phyloP scores from a whole-genome alignment of 2,888 invertebrate species.

The Chydorus sphaericus region DNA sequence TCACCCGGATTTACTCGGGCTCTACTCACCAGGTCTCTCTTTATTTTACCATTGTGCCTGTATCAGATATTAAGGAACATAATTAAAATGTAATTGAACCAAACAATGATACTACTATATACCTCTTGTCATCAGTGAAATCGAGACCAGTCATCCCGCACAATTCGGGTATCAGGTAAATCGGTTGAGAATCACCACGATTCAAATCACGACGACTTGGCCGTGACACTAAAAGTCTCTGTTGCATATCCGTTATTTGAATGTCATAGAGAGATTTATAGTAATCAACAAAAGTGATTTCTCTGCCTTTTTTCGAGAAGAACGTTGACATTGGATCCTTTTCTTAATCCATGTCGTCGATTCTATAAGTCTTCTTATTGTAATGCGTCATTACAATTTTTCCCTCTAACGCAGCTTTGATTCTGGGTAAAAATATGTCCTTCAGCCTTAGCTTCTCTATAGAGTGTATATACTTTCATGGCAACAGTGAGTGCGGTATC shows the following conservation, averaged over 20 bases:
- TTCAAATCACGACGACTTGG: slow-evolving; percentile 46
- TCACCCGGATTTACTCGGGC: too few species aligned
- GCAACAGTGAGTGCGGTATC: too few species aligned
- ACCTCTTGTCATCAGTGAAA: slow-evolving; percentile 35
- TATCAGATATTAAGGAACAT: too few species aligned
- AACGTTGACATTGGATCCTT: slow-evolving; percentile 45
- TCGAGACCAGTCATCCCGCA: slow-evolving; percentile 73
- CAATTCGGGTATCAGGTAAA: slow-evolving; percentile 68
- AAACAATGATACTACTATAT: too few species aligned
- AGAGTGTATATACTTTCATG: too few species aligned
- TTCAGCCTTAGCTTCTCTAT: background rate
- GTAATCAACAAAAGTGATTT: slow-evolving; percentile 45
- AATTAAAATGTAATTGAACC: too few species aligned
- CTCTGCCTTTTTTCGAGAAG: slow-evolving; percentile 33
- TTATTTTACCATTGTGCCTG: too few species aligned
- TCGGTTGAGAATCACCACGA: slow-evolving; percentile 47
- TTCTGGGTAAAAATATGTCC: background rate
- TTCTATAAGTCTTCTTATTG: slow-evolving; percentile 34
- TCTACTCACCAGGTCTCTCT: too few species aligned
- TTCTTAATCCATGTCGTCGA: slow-evolving; percentile 56
- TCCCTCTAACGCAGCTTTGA: slow-evolving; percentile 18
- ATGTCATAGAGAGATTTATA: slow-evolving; percentile 51
- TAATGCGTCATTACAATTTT: slow-evolving; percentile 21
- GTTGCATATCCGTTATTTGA: slow-evolving; percentile 42
- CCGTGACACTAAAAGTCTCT: slow-evolving; percentile 64